Base-by-base conservation (phyloP, 2,797 vertebrate genomes). In the Chaunax sp. region DNA sequence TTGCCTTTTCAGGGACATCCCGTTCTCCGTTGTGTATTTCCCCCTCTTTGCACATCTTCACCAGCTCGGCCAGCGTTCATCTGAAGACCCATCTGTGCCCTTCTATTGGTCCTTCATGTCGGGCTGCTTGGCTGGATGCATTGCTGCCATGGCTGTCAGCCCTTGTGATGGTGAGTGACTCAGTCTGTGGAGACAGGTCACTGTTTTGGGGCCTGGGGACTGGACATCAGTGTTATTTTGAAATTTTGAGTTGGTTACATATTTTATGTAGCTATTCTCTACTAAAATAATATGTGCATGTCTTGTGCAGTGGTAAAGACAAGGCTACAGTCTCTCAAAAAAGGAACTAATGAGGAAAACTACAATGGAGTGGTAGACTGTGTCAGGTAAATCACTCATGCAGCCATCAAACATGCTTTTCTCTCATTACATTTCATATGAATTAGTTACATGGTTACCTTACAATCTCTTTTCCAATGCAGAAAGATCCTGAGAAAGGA, bases 341-440 rank as follows among this genome's bases (percentile, higher is more conserved):
- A 94, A 80, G 95, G 94, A 71, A 82, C 92, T 22, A 94, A 94
- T n/a, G 95, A 96, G 72, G 95, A 96, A 71, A 91, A 87, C 0
- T 96, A 95, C 83, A 93, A 64, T n/a, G 94, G 95, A 16, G 92
- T 95, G n/a, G 79, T 92, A 59, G 95, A 96, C 81, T 95, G 95
- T 62, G 71, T 92, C 78, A 94, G 94, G 95, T 95, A 88, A 72
- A 49, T 22, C 10, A 14, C 25, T 19, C 50, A 4, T 40, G 5
- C 18, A 13, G 1, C 19, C 19, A 18, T 20, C 18, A 28, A 47
- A 52, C 11, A 0, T 50, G 8, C 2, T 19, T 26, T 43, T 3
- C 6, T 14, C 8, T 46, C 5, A 5, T 14, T 8, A 15, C 14
- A 11, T 5, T 30, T 46, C 3, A 3, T 5, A 33, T n/a, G 5